These are phyloP conservation scores for Hyppa rectilinea DNA, from an alignment of 2,888 invertebrate species.

Conservation along the genomic window DNA sequence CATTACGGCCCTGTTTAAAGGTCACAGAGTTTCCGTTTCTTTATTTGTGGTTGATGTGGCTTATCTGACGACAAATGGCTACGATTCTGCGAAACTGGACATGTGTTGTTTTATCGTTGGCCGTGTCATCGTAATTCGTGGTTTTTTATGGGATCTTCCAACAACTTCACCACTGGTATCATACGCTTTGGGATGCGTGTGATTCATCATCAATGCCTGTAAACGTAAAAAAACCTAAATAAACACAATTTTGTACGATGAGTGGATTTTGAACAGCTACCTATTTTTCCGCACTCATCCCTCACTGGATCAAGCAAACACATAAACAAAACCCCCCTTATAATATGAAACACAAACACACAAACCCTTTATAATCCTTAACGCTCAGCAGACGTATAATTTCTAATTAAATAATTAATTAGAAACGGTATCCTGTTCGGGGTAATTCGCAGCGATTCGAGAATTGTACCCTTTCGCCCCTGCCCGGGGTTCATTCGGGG, in stretches of 20 bases:
- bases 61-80: constrained; percentile 56
- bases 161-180: constrained; percentile 18
- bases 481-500: constrained; percentile 37
- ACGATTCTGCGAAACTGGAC: constrained; percentile 46
- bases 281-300: constrained; percentile 12
- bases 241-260: constrained; percentile 7
- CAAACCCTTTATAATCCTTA: constrained; percentile 61
- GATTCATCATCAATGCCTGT: constrained; percentile 24
- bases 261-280: not conserved
- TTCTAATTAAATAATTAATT: constrained; percentile 74
- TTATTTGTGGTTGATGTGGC: constrained; percentile 50
- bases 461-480: constrained; percentile 52
- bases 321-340: constrained; percentile 45
- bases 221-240: not conserved
- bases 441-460: constrained; percentile 54
- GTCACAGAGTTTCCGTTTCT: constrained; percentile 45
- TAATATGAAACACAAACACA: constrained; percentile 53
- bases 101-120: constrained; percentile 42
- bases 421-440: constrained; percentile 63
- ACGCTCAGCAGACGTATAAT: constrained; percentile 63
- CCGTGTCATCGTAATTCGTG: constrained; percentile 48
- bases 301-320: constrained; percentile 26
- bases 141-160: constrained; percentile 38
- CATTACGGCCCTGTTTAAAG: constrained; percentile 54
- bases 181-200: constrained; percentile 16